Percentiles rank a stretch among this genome's conserved stretches.
These are phyloP conservation scores for Liasis olivaceus DNA, from an alignment of 2,797 vertebrate genomes.

Conservation along the genomic window DNA sequence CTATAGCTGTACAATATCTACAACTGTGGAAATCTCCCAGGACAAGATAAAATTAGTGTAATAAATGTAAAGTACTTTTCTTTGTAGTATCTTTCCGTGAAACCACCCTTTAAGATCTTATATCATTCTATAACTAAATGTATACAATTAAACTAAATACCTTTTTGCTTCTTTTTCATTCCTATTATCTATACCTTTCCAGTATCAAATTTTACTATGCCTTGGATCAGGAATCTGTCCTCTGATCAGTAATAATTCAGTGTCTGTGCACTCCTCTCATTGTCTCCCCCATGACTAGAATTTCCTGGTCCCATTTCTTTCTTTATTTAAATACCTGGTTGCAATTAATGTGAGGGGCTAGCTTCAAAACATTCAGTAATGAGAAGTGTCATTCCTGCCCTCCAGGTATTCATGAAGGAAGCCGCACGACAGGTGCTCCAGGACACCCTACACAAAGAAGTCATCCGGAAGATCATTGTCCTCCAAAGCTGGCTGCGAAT, in stretches of 20 bases:
- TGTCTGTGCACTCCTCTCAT: not conserved
- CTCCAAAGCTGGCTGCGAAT: slow-evolving; percentile 92
- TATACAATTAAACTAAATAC: not conserved
- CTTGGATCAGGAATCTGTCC: not conserved
- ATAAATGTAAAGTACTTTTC: too few species aligned
- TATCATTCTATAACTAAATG: not conserved
- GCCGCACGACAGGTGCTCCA: slow-evolving; percentile 88
- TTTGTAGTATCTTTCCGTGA: too few species aligned
- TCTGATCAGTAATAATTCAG: not conserved
- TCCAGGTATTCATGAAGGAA: slow-evolving; percentile 95
- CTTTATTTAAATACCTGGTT: not conserved
- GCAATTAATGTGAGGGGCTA: not conserved
- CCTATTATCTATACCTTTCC: not conserved
- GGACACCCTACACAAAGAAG: slow-evolving; percentile 91
- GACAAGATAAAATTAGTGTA: too few species aligned
- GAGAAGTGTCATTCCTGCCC: not conserved
- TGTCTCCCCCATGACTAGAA: not conserved
- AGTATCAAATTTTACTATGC: not conserved
- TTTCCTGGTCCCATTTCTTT: not conserved
- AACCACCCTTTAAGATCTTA: too few species aligned
- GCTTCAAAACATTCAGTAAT: not conserved
- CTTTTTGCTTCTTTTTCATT: not conserved
- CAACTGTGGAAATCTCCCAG: not conserved
- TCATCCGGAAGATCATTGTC: slow-evolving; percentile 91
- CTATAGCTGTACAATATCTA: not conserved